These are phyloP conservation scores for Limenitis camilla DNA, from an alignment of 2,888 invertebrate species.

Conservation along the genomic window DNA sequence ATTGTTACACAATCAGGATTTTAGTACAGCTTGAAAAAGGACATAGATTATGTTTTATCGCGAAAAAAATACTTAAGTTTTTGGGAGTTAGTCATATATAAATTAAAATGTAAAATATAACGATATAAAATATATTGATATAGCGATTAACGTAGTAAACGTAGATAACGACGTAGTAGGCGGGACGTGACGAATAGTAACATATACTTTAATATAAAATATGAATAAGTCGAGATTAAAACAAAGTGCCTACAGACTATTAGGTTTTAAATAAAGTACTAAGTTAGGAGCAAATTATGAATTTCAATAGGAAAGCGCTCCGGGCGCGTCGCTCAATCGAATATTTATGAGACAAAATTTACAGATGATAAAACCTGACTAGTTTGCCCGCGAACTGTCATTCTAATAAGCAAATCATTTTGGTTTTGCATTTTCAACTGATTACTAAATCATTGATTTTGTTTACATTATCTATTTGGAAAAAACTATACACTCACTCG, in stretches of 20 bases:
- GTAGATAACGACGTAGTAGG: no score
- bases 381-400: constrained; percentile 24
- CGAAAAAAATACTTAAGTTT: no score
- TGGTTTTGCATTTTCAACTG: constrained; percentile 9
- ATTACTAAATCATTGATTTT: not conserved
- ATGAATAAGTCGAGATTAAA: not conserved
- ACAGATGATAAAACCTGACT: constrained; percentile 60
- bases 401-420: constrained; percentile 42
- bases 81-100: no score
- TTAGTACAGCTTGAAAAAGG: no score
- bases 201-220: not conserved
- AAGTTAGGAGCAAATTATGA: constrained; percentile 60
- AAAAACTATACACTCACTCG: no score
- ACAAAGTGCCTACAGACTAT: constrained; percentile 27
- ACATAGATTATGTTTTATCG: no score
- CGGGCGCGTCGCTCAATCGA: constrained; percentile 48
- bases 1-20: no score
- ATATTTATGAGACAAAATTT: constrained; percentile 68
- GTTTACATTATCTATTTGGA: no score
- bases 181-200: no score
- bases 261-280: constrained; percentile 40
- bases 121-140: no score
- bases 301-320: constrained; percentile 53
- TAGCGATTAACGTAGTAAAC: no score
- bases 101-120: no score